Evolutionary conservation across 2,888 invertebrate species (phyloP), one percentile per base, ranked within the genome.

Genomic region (Eupithecia centaureata): DNA sequence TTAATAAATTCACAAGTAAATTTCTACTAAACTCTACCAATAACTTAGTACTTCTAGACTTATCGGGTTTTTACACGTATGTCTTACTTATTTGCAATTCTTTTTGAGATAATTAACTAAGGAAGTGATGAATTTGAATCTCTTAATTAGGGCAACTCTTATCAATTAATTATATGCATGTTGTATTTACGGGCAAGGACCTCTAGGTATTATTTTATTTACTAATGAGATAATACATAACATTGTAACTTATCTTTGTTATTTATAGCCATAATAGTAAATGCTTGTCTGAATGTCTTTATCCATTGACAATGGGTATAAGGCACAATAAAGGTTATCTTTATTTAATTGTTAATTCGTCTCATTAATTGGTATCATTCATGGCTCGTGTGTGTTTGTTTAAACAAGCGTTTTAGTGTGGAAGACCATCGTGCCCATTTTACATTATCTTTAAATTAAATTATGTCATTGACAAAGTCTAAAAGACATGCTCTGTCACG

Each of bases 241-340:
- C 58, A 38, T 59, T 59, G 58, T 62, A 61, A 35, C 13, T 35
- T 27, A 63, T 63, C 25, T 61, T 58, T 10, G 12, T 18, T 22
- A 47, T 47, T 47, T 47, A 47, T 10, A 47, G 47, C 47, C 47
- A 47, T 47, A 62, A 62, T 67, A 33, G 54, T 42, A 47, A 47
- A 18, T 18, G 57, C 18, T 42, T 33, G 13, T 27, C 25, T 25
- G 32, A 59, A 13, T 47, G 33, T n/a, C 30, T 61, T 59, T 56
- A 65, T 65, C 47, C 65, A 63, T 69, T 65, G 59, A 69, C 54
- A 65, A 60, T 54, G 56, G 59, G 42, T 65, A 60, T 35, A 65
- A 62, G 59, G 32, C 27, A 54, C 58, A 65, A 51, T 62, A 32
- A 35, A 47, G 28, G 5, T 63, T 63, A 65, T 63, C 63, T 32